phyloP scores from a whole-genome alignment of 1,140 invertebrate genomes.

The Ylistrum balloti region DNA sequence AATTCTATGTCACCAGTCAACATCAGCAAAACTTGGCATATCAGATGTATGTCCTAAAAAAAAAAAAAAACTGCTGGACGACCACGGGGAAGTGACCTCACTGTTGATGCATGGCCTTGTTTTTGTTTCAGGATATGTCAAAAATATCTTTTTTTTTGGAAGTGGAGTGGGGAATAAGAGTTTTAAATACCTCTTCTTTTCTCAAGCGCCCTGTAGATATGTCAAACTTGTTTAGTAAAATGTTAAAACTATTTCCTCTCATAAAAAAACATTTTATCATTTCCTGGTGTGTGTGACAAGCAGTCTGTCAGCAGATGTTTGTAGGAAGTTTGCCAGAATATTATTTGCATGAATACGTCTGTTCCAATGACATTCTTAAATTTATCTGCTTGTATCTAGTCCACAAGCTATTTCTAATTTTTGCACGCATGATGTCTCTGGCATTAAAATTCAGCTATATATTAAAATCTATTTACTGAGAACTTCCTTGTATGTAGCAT shows the following conservation, averaged over 20 bases:
- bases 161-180: background rate
- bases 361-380: background rate
- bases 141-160: background rate
- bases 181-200: conserved; percentile 23
- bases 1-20: too few relatives aligned
- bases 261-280: conserved; percentile 16
- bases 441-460: background rate
- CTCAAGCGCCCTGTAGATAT: background rate
- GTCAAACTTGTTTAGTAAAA: conserved; percentile 30
- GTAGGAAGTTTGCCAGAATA: conserved; percentile 33
- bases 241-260: conserved; percentile 29
- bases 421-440: conserved; percentile 20
- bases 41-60: too few relatives aligned
- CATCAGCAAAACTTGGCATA: too few relatives aligned
- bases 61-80: too few relatives aligned
- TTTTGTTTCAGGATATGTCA: background rate
- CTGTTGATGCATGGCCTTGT: background rate
- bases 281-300: background rate
- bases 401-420: background rate
- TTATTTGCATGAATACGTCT: background rate
- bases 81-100: background rate
- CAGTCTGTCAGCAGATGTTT: background rate
- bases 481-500: background rate
- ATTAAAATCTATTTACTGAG: background rate
- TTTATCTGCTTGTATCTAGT: conserved; percentile 11